These are phyloP conservation scores for Scaptomyza cyrtandrae DNA, from an alignment of 2,888 invertebrate genomes.

Conservation along the genomic window DNA sequence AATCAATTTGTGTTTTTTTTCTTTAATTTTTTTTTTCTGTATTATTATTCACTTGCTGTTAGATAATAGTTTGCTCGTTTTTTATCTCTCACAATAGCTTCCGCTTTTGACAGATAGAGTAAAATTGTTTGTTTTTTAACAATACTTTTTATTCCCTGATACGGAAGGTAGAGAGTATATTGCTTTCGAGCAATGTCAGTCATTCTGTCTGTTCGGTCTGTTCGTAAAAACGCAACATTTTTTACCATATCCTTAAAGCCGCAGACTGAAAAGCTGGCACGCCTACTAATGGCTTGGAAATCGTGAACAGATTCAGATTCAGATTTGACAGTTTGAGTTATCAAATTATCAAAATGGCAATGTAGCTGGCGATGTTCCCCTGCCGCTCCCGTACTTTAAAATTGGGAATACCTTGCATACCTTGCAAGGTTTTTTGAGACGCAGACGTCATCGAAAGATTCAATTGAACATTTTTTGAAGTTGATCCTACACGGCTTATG, in stretches of 20 bases:
- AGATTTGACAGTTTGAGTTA: not conserved
- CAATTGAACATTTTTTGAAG: not conserved
- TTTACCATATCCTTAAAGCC: too few species aligned
- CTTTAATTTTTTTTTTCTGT: conserved; percentile 5
- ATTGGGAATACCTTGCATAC: too few species aligned
- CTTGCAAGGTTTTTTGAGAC: too few species aligned
- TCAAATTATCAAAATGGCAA: not conserved
- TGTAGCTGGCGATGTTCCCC: too few species aligned
- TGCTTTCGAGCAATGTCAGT: not conserved
- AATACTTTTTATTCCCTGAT: not conserved
- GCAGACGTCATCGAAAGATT: too few species aligned
- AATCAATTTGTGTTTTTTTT: conserved; percentile 31
- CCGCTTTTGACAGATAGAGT: conserved; percentile 47
- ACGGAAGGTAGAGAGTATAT: not conserved
- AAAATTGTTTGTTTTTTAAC: conserved; percentile 4
- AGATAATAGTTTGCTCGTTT: conserved; percentile 33
- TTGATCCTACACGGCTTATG: not conserved
- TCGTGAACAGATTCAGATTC: too few species aligned
- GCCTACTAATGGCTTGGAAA: too few species aligned
- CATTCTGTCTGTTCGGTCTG: not conserved
- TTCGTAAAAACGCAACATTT: too few species aligned
- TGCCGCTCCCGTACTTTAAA: too few species aligned
- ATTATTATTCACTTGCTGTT: conserved; percentile 20
- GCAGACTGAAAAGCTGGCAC: too few species aligned
- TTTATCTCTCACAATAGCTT: conserved; percentile 65